A percentile compares a stretch with the other conserved stretches of the same genome.
phyloP scores from a whole-genome alignment of 2,797 vertebrate species.

The Microctenopoma steveboyesi region DNA sequence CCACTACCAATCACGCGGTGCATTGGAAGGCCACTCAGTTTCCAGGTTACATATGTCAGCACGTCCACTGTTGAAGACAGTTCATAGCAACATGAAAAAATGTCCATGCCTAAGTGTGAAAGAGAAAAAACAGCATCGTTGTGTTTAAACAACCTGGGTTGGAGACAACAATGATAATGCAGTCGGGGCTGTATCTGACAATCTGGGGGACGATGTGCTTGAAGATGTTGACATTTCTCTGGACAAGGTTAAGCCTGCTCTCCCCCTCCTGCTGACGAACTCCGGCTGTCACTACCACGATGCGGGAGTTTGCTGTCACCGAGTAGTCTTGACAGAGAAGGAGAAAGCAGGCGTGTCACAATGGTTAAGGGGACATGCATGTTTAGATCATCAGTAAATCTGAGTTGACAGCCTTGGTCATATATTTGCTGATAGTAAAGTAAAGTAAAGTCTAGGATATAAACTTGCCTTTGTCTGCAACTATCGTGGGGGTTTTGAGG shows the following conservation, averaged over 20 bases:
- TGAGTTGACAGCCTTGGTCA: no score
- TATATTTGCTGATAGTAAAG: no score
- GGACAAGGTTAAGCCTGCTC: conserved; percentile 94
- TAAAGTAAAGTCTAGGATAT: neutral
- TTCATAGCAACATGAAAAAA: neutral
- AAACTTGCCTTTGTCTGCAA: conserved; percentile 89
- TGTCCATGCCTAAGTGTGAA: neutral
- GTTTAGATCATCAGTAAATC: neutral
- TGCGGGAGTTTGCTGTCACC: conserved; percentile 92
- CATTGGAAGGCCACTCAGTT: conserved; percentile 96
- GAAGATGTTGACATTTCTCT: conserved; percentile 97
- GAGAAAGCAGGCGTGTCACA: neutral
- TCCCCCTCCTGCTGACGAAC: conserved; percentile 98
- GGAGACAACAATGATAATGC: conserved; percentile 93
- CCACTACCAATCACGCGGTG: conserved; percentile 97
- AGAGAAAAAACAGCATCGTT: neutral
- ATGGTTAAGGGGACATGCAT: neutral
- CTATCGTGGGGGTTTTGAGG: conserved; percentile 92
- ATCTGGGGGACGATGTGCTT: conserved; percentile 95
- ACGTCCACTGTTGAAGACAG: conserved; percentile 87
- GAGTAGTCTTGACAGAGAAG: conserved; percentile 86
- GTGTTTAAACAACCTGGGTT: conserved; percentile 88
- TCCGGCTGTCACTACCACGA: conserved; percentile 94
- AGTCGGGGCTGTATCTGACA: conserved; percentile 92
- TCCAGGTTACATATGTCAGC: conserved; percentile 97